phyloP scores from a whole-genome alignment of 2,888 invertebrate genomes.

The Torymus texanus region DNA sequence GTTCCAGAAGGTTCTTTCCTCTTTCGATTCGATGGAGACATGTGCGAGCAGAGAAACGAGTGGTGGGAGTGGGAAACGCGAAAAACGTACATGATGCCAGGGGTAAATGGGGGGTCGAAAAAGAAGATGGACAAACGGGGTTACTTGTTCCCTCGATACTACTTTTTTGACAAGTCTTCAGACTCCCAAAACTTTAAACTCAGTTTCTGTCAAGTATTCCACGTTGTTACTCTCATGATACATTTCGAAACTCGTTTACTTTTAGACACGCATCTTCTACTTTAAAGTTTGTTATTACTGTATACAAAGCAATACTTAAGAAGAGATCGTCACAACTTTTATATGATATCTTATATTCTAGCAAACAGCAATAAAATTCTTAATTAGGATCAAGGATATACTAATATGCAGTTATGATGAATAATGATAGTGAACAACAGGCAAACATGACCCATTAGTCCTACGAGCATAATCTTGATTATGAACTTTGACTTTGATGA shows the following conservation, averaged over 20 bases:
- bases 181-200: slow-evolving; percentile 32
- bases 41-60: slow-evolving; percentile 1
- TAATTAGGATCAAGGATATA: too few species aligned
- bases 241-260: slow-evolving; percentile 30
- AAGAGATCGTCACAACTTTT: too few species aligned
- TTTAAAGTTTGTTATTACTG: slow-evolving; percentile 12
- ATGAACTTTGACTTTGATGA: too few species aligned
- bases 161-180: neutral
- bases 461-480: too few species aligned
- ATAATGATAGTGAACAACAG: too few species aligned
- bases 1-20: neutral
- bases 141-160: slow-evolving; percentile 20
- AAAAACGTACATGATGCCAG: slow-evolving; percentile 20
- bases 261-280: slow-evolving; percentile 2
- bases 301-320: neutral
- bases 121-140: slow-evolving; percentile 18
- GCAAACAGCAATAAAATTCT: too few species aligned
- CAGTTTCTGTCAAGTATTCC: slow-evolving; percentile 28
- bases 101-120: slow-evolving; percentile 13
- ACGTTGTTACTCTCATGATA: slow-evolving; percentile 14
- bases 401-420: too few species aligned
- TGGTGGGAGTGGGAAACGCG: neutral
- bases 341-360: too few species aligned
- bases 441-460: too few species aligned
- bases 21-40: neutral